phyloP scores from a whole-genome alignment of 2,113 vertebrate species.

The Rhizomys pruinosus region DNA sequence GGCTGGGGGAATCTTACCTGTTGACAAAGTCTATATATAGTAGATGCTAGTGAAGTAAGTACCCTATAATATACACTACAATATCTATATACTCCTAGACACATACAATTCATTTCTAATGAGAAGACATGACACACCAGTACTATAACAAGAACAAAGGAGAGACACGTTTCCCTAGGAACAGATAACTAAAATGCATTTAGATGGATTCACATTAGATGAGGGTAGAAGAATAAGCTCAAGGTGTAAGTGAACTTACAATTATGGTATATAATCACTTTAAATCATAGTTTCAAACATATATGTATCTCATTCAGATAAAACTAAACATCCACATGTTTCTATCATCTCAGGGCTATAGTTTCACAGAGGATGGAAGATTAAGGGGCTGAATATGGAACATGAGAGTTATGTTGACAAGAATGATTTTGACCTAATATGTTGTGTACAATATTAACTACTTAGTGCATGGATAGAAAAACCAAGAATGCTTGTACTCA shows the following conservation, averaged over 20 bases:
- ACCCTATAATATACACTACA: not conserved
- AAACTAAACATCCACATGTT: not conserved
- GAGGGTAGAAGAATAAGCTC: not conserved
- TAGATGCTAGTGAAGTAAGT: not conserved
- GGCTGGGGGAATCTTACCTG: not conserved
- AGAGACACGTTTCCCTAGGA: not conserved
- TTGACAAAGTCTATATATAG: not conserved
- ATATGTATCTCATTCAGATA: not conserved
- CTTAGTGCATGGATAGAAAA: not conserved
- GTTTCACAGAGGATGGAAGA: not conserved
- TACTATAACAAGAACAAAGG: slow-evolving; percentile 13
- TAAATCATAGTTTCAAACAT: not conserved
- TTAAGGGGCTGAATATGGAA: not conserved
- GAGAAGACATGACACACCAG: not conserved
- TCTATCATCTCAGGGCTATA: fast-evolving
- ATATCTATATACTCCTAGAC: not conserved
- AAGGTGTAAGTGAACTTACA: not conserved
- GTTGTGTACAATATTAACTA: not conserved
- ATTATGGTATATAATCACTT: not conserved
- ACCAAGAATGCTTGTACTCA: too few relatives aligned
- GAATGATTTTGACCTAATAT: not conserved
- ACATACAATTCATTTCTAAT: slow-evolving; percentile 14
- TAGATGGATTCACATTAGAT: not conserved
- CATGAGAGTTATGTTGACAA: not conserved
- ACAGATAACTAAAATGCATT: not conserved